Evolutionary conservation across 2,113 vertebrate species (phyloP), one percentile per base, ranked within the genome.

Genomic region (Macrotis lagotis): DNA sequence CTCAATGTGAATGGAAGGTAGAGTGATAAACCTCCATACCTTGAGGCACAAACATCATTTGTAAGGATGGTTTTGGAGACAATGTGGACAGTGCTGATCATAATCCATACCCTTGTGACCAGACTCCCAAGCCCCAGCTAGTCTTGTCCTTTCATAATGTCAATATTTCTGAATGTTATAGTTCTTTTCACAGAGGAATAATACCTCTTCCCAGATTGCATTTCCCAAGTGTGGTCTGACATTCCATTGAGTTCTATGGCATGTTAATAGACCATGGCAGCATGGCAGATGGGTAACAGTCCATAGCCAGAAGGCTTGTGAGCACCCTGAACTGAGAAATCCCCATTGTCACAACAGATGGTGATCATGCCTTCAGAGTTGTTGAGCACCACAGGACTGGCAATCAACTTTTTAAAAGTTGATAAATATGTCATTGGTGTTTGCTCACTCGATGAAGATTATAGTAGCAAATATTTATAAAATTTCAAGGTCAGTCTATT

Each of bases 331-430:
- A 47, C 19, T 90, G 44, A 74, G 11, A 25, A 95, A 93, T 94
- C 25, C 25, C 44, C 6, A 44, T 24, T 83, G 48, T 90, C 1
- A 37, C 11, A 47, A 90, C 4, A 92, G 52, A 95, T 92, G 50
- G 89, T 16, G 19, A 50, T n/a, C 5, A 59, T 92, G 91, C 22
- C 88, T 83, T 48, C 83, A 11, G 47, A 96, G 37, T 16, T 89
- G 37, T 90, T 50, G 4, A 5, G 83, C 19, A 51, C 92, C 28
- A 95, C 94, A 94, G 50, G 91, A 92, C 59, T 95, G n/a, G 1
- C n/a, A 94, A 90, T 26, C n/a, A 93, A 44, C 50, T 95, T 95
- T 91, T 92, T 91, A 92, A 31, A 94, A 89, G 37, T 91, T 94
- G 31, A 1, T 96, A 91, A 90, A 31, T 91, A 10, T 91, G 37